phyloP scores from a whole-genome alignment of 2,888 invertebrate genomes.

The Hyposoter didymator region DNA sequence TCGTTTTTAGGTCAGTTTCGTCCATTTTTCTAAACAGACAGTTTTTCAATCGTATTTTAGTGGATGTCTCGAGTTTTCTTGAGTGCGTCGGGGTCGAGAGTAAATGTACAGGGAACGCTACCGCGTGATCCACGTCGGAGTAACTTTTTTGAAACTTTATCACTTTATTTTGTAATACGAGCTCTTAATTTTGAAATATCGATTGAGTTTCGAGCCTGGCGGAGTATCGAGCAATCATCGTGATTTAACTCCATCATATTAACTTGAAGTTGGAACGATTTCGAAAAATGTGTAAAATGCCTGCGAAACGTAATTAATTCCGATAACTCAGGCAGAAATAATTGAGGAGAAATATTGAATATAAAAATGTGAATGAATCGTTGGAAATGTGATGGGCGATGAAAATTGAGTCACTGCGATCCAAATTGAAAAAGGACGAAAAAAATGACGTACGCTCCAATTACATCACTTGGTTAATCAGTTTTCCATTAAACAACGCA shows the following conservation, averaged over 20 bases:
- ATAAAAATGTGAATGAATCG: not conserved
- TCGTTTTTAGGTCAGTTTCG: slow-evolving; percentile 10
- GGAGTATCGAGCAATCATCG: too few relatives aligned
- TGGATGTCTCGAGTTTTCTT: slow-evolving; percentile 58
- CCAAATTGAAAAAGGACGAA: not conserved
- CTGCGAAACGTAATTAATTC: not conserved
- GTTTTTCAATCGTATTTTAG: slow-evolving; percentile 42
- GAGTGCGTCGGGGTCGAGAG: slow-evolving; percentile 56
- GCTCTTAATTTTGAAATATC: not conserved
- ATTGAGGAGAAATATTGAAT: not conserved
- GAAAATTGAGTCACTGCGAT: not conserved
- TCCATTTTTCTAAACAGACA: slow-evolving; percentile 5
- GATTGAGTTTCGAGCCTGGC: too few relatives aligned
- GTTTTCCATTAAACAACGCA: slow-evolving; percentile 32
- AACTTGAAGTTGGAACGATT: not conserved
- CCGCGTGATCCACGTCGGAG: not conserved
- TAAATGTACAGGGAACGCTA: slow-evolving; percentile 25
- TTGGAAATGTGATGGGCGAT: not conserved
- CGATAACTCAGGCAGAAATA: not conserved
- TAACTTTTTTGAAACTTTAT: not conserved
- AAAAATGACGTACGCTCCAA: not conserved
- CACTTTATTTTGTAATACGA: not conserved
- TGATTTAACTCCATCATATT: too few relatives aligned
- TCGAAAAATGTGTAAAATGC: not conserved
- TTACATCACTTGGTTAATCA: slow-evolving; percentile 29